Evolutionary conservation across 2,888 invertebrate genomes (phyloP), one percentile per base, ranked within the genome.

Genomic region (Caenorhabditis sp.): DNA sequence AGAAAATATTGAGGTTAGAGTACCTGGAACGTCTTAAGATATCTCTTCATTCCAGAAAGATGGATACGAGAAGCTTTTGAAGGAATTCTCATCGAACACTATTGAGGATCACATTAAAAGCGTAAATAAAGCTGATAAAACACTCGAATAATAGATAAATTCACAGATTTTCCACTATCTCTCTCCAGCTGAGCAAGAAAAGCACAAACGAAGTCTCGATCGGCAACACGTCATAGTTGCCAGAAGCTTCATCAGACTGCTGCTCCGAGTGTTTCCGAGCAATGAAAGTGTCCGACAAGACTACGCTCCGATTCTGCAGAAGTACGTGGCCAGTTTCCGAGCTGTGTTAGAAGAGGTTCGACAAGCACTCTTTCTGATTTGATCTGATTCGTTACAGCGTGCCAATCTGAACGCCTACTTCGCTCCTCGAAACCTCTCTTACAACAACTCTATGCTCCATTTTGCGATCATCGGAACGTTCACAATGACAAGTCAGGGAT

Each of bases 391-490:
- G 5, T 65, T 70, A 2, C 58, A 70, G 70, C 43, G 70, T 27
- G 15, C 43, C 17, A 43, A 52, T 24, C 53, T 48, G 7, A 27
- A 30, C 22, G 43, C 65, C 13, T 58, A 56, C 17, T 75, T 75
- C n/a, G 30, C 53, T 4, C 20, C 68, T 0, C 32, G 83, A 43
- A 83, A 83, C 62, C 61, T 86, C 6, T 53, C 80, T 32, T 76
- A 79, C 43, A 63, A 70, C 8, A 77, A 78, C 9, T 70, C 85
- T 1, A 78, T 79, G 77, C 80, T 81, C 61, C 83, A 86, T 72
- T 87, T 86, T 46, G 77, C 85, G 7, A 76, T 87, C 5, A 68
- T 87, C 3, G 85, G 84, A 30, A 77, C 80, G 1, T 73, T 85
- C 24, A 78, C 78, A 1, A 71, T 76, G 11, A 74, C 81, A 4